These are phyloP conservation scores for Melanotaenia boesemani DNA, from an alignment of 2,797 vertebrate species.

Conservation along the genomic window DNA sequence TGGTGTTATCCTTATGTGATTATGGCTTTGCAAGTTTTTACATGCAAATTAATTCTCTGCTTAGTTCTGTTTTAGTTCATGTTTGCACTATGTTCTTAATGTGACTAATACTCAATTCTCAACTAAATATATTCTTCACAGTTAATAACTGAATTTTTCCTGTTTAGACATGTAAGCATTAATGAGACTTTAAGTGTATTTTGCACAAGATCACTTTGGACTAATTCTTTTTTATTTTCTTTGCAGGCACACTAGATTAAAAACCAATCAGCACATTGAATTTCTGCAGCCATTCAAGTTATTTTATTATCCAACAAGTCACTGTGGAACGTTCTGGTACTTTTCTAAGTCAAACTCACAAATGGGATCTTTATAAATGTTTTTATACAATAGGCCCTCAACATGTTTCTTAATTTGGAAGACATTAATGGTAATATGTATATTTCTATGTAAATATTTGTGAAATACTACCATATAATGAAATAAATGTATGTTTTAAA, in stretches of 20 bases:
- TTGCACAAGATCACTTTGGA: background rate
- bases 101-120: background rate
- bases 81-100: background rate
- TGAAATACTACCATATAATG: constrained; percentile 55
- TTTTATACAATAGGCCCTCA: constrained; percentile 48
- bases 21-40: background rate
- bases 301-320: constrained; percentile 1
- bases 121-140: background rate
- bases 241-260: constrained; percentile 81
- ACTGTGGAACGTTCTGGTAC: constrained; percentile 25
- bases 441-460: constrained; percentile 78
- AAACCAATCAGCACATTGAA: constrained; percentile 12
- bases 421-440: constrained; percentile 49
- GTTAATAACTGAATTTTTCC: background rate
- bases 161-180: background rate
- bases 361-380: constrained; percentile 49
- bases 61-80: background rate
- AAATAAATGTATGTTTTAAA: constrained; percentile 70
- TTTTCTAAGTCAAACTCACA: constrained; percentile 38
- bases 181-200: background rate
- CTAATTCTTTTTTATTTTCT: constrained; percentile 31
- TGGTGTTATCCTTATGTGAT: background rate
- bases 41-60: background rate
- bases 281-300: constrained; percentile 34
- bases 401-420: constrained; percentile 42